Percentiles rank a stretch among this genome's conserved stretches.
Conservation (phyloP, 2,888 invertebrate genomes). For the Acanthosepion pharaonis region DNA sequence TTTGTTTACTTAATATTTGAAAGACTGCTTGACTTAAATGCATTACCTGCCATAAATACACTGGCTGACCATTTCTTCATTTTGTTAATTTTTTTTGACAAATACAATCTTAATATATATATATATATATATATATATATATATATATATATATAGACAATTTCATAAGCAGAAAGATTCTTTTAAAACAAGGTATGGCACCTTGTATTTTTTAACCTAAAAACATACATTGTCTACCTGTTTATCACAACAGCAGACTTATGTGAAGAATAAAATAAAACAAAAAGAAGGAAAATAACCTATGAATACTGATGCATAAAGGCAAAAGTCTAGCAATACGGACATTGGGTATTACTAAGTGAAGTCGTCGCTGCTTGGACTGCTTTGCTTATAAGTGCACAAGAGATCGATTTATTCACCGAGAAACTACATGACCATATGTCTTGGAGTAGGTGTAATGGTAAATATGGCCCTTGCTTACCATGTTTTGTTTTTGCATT, state of each 20-base stretch:
- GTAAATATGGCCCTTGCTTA: constrained; percentile 25
- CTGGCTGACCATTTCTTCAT: too few relatives aligned
- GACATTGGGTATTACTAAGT: constrained; percentile 9
- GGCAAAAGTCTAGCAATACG: background rate
- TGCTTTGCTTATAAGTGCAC: background rate
- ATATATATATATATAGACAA: background rate
- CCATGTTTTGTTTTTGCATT: background rate
- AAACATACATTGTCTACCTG: background rate
- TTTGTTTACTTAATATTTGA: too few relatives aligned
- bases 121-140: background rate
- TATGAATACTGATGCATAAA: constrained; percentile 20
- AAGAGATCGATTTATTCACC: constrained; percentile 12
- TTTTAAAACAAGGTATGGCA: background rate
- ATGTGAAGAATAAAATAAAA: background rate
- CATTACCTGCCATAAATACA: too few relatives aligned
- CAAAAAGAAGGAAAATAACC: background rate
- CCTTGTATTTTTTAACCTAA: background rate
- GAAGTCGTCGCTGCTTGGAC: background rate
- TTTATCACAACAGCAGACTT: background rate
- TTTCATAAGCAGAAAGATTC: background rate
- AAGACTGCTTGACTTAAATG: too few relatives aligned
- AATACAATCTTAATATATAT: background rate
- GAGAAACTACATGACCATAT: constrained; percentile 33
- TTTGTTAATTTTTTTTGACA: too few relatives aligned
- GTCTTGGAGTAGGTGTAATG: constrained; percentile 21